A percentile compares a stretch with the other conserved stretches of the same genome.
These are phyloP conservation scores for Eupeodes corollae DNA, from an alignment of 1,140 invertebrate genomes.

Conservation along the genomic window DNA sequence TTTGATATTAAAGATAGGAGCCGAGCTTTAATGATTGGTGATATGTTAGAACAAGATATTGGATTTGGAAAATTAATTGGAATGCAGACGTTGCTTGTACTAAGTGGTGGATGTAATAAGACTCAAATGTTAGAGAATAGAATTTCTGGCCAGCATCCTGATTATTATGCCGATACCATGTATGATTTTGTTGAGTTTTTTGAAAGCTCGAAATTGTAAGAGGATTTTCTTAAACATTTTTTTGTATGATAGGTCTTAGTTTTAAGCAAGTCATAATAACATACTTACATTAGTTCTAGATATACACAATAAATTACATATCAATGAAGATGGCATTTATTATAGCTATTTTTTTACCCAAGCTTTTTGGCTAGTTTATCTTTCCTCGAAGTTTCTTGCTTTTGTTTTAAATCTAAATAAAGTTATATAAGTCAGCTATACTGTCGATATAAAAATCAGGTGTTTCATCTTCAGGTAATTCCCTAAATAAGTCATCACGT, in stretches of 20 bases:
- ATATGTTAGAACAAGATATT: slow-evolving; percentile 49
- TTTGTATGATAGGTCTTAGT: too few species aligned
- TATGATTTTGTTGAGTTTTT: slow-evolving; percentile 16
- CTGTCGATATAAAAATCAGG: slow-evolving; percentile 39
- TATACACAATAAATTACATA: too few species aligned
- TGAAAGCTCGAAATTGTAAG: neutral
- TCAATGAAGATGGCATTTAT: too few species aligned
- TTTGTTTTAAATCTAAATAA: neutral
- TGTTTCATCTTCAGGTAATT: slow-evolving; percentile 11
- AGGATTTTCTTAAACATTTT: too few species aligned
- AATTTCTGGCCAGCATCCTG: slow-evolving; percentile 28
- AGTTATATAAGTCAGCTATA: slow-evolving; percentile 18
- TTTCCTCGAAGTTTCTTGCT: too few species aligned
- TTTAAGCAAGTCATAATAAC: too few species aligned
- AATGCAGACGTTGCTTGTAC: slow-evolving; percentile 43
- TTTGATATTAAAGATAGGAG: slow-evolving; percentile 38
- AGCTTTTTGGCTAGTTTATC: too few species aligned
- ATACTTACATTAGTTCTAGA: too few species aligned
- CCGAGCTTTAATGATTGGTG: slow-evolving; percentile 50
- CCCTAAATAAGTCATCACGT: slow-evolving; percentile 17
- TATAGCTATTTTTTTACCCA: too few species aligned
- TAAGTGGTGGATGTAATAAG: slow-evolving; percentile 38
- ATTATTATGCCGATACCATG: slow-evolving; percentile 39
- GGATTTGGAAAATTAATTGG: slow-evolving; percentile 41
- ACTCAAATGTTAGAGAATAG: slow-evolving; percentile 20